Conservation (phyloP, 2,113 vertebrate species). For the Halichoeres trimaculatus region DNA sequence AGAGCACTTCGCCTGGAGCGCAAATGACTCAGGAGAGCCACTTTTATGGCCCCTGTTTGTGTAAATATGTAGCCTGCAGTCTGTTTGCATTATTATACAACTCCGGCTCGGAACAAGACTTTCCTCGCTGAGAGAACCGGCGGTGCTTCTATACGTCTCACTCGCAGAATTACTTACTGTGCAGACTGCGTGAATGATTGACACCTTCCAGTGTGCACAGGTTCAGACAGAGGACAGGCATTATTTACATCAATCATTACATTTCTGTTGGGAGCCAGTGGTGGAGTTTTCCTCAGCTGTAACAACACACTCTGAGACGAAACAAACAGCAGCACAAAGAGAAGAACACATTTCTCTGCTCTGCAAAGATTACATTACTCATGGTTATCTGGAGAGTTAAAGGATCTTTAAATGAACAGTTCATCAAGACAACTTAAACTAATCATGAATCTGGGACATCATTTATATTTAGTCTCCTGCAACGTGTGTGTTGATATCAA, state of each 20-base stretch:
- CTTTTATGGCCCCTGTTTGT: conserved; percentile 73
- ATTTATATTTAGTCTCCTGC: conserved; percentile 28
- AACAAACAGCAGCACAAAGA: conserved; percentile 19
- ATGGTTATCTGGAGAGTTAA: not conserved
- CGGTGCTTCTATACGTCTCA: conserved; percentile 54
- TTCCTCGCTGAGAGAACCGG: conserved; percentile 51
- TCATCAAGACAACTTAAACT: not conserved
- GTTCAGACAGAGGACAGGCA: conserved; percentile 66
- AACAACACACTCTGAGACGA: conserved; percentile 22
- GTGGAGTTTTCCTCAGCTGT: conserved; percentile 22
- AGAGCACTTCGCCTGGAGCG: conserved; percentile 67
- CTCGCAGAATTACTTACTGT: conserved; percentile 34
- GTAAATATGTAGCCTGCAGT: conserved; percentile 75
- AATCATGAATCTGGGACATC: conserved; percentile 15
- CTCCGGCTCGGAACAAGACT: conserved; percentile 44
- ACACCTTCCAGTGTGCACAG: conserved; percentile 41
- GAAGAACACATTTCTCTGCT: not conserved
- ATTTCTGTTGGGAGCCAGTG: conserved; percentile 38
- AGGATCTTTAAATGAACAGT: not conserved
- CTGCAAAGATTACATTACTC: not conserved
- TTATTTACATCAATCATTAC: conserved; percentile 55
- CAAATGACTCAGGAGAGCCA: conserved; percentile 68
- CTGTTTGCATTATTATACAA: conserved; percentile 68
- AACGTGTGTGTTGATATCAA: conserved; percentile 15
- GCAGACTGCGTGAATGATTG: conserved; percentile 55